Percentiles rank a stretch among this genome's conserved stretches.
Conservation (phyloP, 1,140 invertebrate genomes). For the Sogatella furcifera region DNA sequence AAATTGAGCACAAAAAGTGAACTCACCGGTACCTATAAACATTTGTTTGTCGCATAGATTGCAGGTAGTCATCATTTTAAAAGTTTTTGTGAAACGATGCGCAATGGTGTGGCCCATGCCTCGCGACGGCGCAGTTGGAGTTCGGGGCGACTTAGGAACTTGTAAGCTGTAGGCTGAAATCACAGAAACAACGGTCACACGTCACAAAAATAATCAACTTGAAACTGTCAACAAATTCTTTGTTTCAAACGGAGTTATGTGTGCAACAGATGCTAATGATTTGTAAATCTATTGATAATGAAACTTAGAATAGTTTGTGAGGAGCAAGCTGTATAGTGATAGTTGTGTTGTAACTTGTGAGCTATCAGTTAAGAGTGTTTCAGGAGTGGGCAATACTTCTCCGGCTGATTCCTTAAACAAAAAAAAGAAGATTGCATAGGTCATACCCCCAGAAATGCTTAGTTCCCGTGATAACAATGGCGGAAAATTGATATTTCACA, state of each 20-base stretch:
- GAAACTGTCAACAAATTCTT: neutral
- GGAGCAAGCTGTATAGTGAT: too few species aligned
- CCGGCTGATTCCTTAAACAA: too few species aligned
- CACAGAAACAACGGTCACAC: neutral
- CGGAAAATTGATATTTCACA: too few species aligned
- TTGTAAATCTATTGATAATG: too few species aligned
- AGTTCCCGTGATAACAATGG: too few species aligned
- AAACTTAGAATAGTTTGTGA: too few species aligned
- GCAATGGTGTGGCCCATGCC: slow-evolving; percentile 84
- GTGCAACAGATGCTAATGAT: too few species aligned
- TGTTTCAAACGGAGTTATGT: neutral
- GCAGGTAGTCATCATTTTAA: slow-evolving; percentile 83
- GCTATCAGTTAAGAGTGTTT: too few species aligned
- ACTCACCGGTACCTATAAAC: slow-evolving; percentile 56
- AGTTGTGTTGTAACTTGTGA: too few species aligned
- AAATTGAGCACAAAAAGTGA: neutral
- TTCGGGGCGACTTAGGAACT: slow-evolving; percentile 64
- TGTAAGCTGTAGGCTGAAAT: slow-evolving; percentile 36
- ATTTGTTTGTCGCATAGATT: slow-evolving; percentile 87
- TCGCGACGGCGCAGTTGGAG: slow-evolving; percentile 50
- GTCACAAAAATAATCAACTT: neutral
- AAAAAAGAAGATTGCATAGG: too few species aligned
- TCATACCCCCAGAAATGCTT: too few species aligned
- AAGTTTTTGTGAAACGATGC: slow-evolving; percentile 80
- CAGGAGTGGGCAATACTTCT: too few species aligned